Evolutionary conservation across 2,888 invertebrate genomes (phyloP), one percentile per base, ranked within the genome.

Genomic region (Tanytarsus gracilentus): DNA sequence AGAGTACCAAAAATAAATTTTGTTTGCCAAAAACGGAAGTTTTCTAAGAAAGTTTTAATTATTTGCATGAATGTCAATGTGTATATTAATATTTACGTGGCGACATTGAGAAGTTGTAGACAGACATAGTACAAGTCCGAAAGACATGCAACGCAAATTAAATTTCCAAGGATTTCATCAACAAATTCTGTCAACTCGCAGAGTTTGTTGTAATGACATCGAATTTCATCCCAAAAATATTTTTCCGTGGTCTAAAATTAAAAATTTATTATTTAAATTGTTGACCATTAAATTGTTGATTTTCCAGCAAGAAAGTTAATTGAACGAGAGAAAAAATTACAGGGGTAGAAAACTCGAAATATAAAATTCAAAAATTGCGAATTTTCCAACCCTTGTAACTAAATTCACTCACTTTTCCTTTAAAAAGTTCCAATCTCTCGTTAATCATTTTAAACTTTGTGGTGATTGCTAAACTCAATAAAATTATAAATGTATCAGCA

Each of bases 1-100:
- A 9, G 59, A 59, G 29, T 25, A 59, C 48, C 49, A 59, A 14
- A 33, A 59, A 30, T 59, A 59, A 5, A 59, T 21, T n/a, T 14
- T 30, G 29, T 59, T 59, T 6, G n/a, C 25, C 1, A 25, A n/a
- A 18, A 59, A 59, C 16, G 59, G 59, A 29, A 59, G 48, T 27
- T 8, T 29, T 2, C 59, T 59, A 16, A 8, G 23, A 36, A 40
- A 21, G 1, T 27, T 3, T 3, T 16, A 4, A 16, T 25, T 3
- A 40, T 16, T 50, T 6, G 9, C 6, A 9, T 49, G 7, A 8
- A 49, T n/a, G 6, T 23, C 9, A 21, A 27, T 9, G 5, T 21
- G 1, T 6, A 29, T 3, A 27, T 39, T 21, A 11, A 1, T 26
- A 11, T 29, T 29, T 33, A 56, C 56, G 56, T 44, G 4, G 56